These are phyloP conservation scores for Collichthys lucidus DNA, from an alignment of 2,113 vertebrate genomes.

Conservation along the genomic window DNA sequence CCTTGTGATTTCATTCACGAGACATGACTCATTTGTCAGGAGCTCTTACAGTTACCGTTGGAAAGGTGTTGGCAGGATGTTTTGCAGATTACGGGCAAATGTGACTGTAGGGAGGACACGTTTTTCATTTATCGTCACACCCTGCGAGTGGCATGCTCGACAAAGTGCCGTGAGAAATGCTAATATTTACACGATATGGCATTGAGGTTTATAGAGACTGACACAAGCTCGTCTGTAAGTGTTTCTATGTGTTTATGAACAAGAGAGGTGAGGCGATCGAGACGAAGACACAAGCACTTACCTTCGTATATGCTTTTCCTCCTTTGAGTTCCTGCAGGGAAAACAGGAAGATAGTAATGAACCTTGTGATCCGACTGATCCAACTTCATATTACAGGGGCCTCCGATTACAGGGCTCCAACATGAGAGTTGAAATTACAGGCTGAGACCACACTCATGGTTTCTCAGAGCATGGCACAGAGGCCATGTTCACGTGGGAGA, in stretches of 20 bases:
- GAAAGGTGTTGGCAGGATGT: slow-evolving; percentile 41
- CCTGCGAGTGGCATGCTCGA: background rate
- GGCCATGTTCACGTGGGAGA: background rate
- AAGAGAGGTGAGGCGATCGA: background rate
- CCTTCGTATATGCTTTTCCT: slow-evolving; percentile 97
- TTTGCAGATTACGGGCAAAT: slow-evolving; percentile 25
- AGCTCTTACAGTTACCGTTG: background rate
- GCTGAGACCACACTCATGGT: slow-evolving; percentile 8
- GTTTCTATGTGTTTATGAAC: slow-evolving; percentile 16
- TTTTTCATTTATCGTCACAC: background rate
- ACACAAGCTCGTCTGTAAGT: slow-evolving; percentile 14
- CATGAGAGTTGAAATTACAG: slow-evolving; percentile 49
- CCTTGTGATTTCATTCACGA: slow-evolving; percentile 13
- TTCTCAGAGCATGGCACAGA: background rate
- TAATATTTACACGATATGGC: slow-evolving; percentile 45
- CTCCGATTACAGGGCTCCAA: slow-evolving; percentile 57
- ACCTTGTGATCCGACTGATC: slow-evolving; percentile 29
- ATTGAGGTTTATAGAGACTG: background rate
- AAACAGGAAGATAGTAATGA: slow-evolving; percentile 79
- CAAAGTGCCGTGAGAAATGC: slow-evolving; percentile 19
- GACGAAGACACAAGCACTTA: slow-evolving; percentile 80
- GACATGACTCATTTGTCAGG: slow-evolving; percentile 36
- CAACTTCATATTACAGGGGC: slow-evolving; percentile 42
- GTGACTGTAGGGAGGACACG: background rate
- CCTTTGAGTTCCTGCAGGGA: slow-evolving; percentile 96